Conservation (phyloP, 2,113 vertebrate species). For the Cercopithecus mona region DNA sequence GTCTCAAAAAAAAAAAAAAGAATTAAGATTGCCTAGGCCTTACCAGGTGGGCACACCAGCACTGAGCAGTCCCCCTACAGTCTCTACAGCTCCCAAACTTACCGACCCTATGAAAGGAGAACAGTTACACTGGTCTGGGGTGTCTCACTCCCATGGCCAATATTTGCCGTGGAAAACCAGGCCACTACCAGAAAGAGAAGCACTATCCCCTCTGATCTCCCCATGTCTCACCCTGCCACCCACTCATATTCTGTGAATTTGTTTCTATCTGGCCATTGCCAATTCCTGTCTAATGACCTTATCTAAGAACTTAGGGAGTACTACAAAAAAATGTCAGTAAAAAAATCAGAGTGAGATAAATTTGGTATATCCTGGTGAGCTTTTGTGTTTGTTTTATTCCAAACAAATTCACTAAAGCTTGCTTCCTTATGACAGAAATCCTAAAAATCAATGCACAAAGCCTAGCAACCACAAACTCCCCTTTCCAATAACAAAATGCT, state of each 20-base stretch:
- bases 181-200: constrained; percentile 9
- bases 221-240: neutral
- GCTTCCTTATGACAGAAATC: constrained; percentile 60
- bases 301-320: constrained; percentile 38
- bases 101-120: neutral
- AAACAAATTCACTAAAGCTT: constrained; percentile 63
- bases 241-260: constrained; percentile 41
- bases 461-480: constrained; percentile 48
- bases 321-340: constrained; percentile 46
- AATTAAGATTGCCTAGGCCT: neutral
- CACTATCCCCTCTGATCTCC: neutral
- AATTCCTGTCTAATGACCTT: constrained; percentile 56
- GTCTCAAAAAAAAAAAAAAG: neutral
- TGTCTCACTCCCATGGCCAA: neutral
- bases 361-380: constrained; percentile 23
- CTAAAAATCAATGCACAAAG: constrained; percentile 69
- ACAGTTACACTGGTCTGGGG: neutral
- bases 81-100: neutral
- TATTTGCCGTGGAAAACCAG: neutral
- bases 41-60: neutral
- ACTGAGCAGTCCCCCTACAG: neutral
- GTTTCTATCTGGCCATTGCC: constrained; percentile 42
- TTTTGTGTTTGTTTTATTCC: constrained; percentile 63
- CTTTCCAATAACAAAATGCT: constrained; percentile 63
- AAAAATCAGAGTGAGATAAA: constrained; percentile 61